A percentile compares a stretch with the other conserved stretches of the same genome.
These are phyloP conservation scores for Pyrrhosoma nymphula DNA, from an alignment of 2,888 invertebrate genomes.

Conservation along the genomic window DNA sequence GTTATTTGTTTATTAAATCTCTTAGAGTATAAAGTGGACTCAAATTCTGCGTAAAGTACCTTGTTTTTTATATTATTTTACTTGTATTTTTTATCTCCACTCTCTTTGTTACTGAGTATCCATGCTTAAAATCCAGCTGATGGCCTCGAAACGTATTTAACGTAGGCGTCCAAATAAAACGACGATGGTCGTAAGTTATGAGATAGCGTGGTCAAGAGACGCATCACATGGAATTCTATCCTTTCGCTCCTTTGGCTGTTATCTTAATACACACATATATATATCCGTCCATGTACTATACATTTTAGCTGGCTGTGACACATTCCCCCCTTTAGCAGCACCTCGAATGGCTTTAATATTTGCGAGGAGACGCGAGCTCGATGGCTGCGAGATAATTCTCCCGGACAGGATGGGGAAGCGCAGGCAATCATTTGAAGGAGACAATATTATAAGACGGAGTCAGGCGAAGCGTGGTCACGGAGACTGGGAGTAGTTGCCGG, in stretches of 20 bases:
- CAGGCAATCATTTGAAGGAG: constrained; percentile 51
- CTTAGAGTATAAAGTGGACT: not conserved
- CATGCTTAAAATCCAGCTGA: not conserved
- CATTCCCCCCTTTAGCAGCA: not conserved
- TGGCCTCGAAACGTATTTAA: not conserved
- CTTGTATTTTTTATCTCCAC: not conserved
- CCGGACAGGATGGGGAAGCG: constrained; percentile 39
- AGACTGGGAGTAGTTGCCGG: not conserved
- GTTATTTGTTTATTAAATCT: not conserved
- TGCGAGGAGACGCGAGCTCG: not conserved
- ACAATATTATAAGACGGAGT: constrained; percentile 61
- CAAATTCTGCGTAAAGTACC: not conserved
- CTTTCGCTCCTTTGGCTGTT: not conserved
- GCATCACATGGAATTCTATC: not conserved
- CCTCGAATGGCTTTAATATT: not conserved
- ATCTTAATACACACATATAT: not conserved
- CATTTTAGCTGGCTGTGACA: not conserved
- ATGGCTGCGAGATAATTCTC: not conserved
- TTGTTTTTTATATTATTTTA: not conserved
- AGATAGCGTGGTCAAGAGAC: not conserved
- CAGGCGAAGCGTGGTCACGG: constrained; percentile 7
- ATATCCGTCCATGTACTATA: not conserved
- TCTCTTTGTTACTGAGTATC: not conserved
- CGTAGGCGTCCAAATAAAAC: not conserved
- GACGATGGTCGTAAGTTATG: not conserved